Evolutionary conservation across 2,797 vertebrate genomes (phyloP).

Genomic region (Hephaestus fuliginosus): DNA sequence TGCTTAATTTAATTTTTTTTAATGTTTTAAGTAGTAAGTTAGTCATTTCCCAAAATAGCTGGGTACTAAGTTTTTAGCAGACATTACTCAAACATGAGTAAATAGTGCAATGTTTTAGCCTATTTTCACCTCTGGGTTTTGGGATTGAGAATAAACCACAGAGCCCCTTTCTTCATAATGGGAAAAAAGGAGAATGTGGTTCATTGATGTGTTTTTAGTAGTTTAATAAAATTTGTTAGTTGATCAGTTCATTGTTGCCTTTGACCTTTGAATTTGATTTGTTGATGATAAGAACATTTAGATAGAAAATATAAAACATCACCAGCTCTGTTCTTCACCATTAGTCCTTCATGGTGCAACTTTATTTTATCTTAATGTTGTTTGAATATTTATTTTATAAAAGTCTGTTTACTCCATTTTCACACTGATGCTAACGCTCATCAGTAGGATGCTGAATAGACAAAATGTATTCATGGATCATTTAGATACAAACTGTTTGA

Average conservation of each 20-base stretch:
- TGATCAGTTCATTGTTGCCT: background rate
- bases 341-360: constrained; percentile 22
- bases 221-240: background rate
- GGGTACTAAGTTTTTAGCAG: background rate
- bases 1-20: background rate
- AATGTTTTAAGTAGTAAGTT: too few species aligned
- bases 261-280: constrained; percentile 18
- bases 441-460: constrained; percentile 1
- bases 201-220: background rate
- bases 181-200: background rate
- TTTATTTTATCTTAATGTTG: background rate
- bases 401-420: background rate
- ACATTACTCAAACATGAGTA: background rate
- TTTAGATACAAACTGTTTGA: background rate
- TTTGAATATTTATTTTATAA: constrained; percentile 50
- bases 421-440: background rate
- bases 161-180: background rate
- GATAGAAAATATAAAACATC: background rate
- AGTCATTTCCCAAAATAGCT: too few species aligned
- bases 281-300: background rate
- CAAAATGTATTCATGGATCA: background rate
- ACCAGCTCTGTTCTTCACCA: background rate
- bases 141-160: background rate
- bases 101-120: background rate
- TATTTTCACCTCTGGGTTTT: background rate